Evolutionary conservation across 2,113 vertebrate species (phyloP), one percentile per base, ranked within the genome.

Genomic region (Nestor notabilis): DNA sequence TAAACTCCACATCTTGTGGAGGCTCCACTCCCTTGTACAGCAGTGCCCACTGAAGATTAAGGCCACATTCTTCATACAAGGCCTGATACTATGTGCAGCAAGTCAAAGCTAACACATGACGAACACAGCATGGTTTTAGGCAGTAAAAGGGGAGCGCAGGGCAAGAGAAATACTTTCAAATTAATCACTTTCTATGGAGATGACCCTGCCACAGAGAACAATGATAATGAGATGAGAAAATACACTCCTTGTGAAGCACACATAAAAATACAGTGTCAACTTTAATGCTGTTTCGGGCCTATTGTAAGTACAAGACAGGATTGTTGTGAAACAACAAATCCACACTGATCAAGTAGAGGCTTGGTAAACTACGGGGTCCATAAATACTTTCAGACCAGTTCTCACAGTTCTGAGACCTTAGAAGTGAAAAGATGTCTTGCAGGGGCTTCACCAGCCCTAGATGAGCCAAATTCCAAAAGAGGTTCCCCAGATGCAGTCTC

Each of bases 401-500:
- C 86, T 93, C 49, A 35, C 28, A 81, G n/a, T 15, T 81, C 39
- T 29, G 47, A 83, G 79, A 80, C 69, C 47, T 83, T 52, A 60
- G 41, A 83, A 83, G 20, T 7, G 15, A 89, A 60, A 33, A 89
- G 44, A 70, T 6, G 13, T 17, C 70, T 76, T 5, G 5, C n/a
- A 56, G 44, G 15, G 21, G 17, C 55, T 93, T 79, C 1, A 0
- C 29, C 52, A 96, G 75, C 79, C 74, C 82, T 56, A 33, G 94
- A 83, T 88, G 87, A 92, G 53, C 11, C 80, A 92, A 81, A 97
- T 97, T 97, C 94, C 93, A 95, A 77, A 92, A 84, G 52, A 60
- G 16, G 7, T 55, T 92, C 29, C 68, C 79, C 97, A 98, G 96
- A 97, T 98, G 97, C 94, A 71, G 87, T 69, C 64, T 39, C 46